Evolutionary conservation across 2,797 vertebrate genomes (phyloP).

Genomic region (Crenichthys baileyi): DNA sequence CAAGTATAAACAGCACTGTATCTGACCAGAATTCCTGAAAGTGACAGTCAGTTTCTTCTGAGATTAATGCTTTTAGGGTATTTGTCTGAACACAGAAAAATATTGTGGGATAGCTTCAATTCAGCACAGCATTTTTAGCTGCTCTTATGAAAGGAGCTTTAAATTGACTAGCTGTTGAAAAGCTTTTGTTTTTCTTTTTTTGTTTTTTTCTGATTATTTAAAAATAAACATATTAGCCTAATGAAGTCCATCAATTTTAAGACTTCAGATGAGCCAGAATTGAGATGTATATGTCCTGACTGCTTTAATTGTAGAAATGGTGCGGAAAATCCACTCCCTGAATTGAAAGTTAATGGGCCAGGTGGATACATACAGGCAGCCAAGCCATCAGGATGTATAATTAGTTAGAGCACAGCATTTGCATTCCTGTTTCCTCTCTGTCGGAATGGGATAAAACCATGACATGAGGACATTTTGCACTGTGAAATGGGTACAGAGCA

Average conservation of each 20-base stretch:
- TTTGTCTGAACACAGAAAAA: slow-evolving; percentile 25
- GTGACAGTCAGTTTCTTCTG: slow-evolving; percentile 30
- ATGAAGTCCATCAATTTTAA: slow-evolving; percentile 51
- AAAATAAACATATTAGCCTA: slow-evolving; percentile 45
- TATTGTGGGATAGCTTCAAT: slow-evolving; percentile 23
- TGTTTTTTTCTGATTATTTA: slow-evolving; percentile 12
- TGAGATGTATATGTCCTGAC: slow-evolving; percentile 46
- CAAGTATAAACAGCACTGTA: not conserved
- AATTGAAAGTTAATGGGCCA: slow-evolving; percentile 69
- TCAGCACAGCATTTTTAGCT: slow-evolving; percentile 31
- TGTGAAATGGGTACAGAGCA: slow-evolving; percentile 23
- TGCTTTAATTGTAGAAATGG: slow-evolving; percentile 52
- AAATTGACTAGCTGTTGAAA: slow-evolving; percentile 32
- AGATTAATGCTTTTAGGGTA: slow-evolving; percentile 51
- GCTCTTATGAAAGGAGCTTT: slow-evolving; percentile 18
- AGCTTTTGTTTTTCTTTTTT: slow-evolving; percentile 27
- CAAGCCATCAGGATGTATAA: slow-evolving; percentile 51
- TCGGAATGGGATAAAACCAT: slow-evolving; percentile 28
- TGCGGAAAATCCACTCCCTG: slow-evolving; percentile 45
- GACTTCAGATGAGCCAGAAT: slow-evolving; percentile 48
- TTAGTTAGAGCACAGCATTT: slow-evolving; percentile 56
- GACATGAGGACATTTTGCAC: slow-evolving; percentile 27
- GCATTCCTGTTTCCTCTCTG: slow-evolving; percentile 38
- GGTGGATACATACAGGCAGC: slow-evolving; percentile 57
- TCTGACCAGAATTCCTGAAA: slow-evolving; percentile 19